Conservation (phyloP, 2,113 vertebrate genomes). For the Coreoperca whiteheadi region DNA sequence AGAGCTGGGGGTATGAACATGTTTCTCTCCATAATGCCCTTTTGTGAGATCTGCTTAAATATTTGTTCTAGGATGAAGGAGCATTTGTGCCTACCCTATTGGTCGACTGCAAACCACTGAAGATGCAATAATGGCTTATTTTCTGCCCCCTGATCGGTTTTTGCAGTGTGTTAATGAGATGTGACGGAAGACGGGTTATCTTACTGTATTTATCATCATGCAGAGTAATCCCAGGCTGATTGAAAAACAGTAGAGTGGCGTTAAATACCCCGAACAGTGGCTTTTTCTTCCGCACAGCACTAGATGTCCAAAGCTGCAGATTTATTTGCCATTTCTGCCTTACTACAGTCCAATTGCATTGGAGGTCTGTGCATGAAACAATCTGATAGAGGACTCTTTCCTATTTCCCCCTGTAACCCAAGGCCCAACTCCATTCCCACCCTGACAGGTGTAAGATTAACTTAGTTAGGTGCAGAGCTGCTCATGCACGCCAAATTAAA, state of each 20-base stretch:
- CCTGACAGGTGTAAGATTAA: constrained; percentile 98
- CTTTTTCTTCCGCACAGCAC: background rate
- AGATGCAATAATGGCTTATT: background rate
- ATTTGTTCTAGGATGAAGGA: constrained; percentile 56
- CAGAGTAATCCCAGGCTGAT: background rate
- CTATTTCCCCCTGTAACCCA: constrained; percentile 36
- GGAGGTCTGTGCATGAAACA: constrained; percentile 8
- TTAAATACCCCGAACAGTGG: background rate
- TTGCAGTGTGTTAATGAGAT: background rate
- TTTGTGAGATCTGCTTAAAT: constrained; percentile 50
- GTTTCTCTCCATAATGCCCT: constrained; percentile 43
- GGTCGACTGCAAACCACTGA: background rate
- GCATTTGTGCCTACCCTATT: background rate
- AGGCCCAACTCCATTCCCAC: constrained; percentile 65
- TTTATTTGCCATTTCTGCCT: background rate
- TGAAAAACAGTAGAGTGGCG: background rate
- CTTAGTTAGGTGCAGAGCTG: constrained; percentile 92
- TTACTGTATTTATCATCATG: background rate
- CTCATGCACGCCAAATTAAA: constrained; percentile 97
- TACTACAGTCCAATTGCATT: background rate
- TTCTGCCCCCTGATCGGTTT: background rate
- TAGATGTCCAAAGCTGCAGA: background rate
- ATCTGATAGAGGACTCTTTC: constrained; percentile 47
- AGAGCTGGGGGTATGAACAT: background rate
- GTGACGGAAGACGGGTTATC: background rate